phyloP scores from a whole-genome alignment of 2,888 invertebrate genomes.

The Ophioninae sp. region DNA sequence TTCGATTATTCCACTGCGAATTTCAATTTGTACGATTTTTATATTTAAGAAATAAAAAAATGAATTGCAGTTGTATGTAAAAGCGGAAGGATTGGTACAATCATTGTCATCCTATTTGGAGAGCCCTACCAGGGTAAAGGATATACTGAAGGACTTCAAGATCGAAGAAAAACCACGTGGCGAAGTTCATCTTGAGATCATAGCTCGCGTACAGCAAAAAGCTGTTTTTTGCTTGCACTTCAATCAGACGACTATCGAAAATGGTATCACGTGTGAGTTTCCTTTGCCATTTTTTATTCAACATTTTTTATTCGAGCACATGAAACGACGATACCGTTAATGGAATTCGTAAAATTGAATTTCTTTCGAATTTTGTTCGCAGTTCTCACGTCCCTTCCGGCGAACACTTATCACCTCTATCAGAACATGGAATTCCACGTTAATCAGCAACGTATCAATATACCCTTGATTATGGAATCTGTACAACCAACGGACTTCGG shows the following conservation, averaged over 20 bases:
- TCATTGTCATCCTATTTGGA: conserved; percentile 81
- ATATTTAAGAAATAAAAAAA: background rate
- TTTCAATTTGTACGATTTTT: background rate
- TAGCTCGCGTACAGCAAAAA: conserved; percentile 86
- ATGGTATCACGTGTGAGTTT: conserved; percentile 85
- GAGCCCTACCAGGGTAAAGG: conserved; percentile 83
- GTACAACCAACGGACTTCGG: conserved; percentile 84
- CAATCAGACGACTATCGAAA: conserved; percentile 85
- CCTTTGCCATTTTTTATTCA: background rate
- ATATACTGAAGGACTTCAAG: conserved; percentile 81
- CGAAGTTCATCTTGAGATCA: conserved; percentile 86
- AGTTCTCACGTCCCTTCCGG: conserved; percentile 74
- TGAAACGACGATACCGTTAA: background rate
- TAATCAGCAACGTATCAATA: conserved; percentile 83
- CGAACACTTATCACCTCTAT: conserved; percentile 74
- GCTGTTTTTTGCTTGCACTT: conserved; percentile 86
- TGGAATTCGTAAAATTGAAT: background rate
- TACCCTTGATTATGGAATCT: conserved; percentile 83
- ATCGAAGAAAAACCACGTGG: conserved; percentile 80
- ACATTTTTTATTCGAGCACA: background rate
- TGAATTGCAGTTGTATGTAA: conserved; percentile 84
- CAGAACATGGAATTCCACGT: conserved; percentile 80
- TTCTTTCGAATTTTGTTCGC: background rate
- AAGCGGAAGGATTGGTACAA: conserved; percentile 82
- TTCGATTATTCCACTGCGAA: background rate